A percentile compares a stretch with the other conserved stretches of the same genome.
Conservation (phyloP, 2,113 vertebrate genomes). For the Tragelaphus imberbis region DNA sequence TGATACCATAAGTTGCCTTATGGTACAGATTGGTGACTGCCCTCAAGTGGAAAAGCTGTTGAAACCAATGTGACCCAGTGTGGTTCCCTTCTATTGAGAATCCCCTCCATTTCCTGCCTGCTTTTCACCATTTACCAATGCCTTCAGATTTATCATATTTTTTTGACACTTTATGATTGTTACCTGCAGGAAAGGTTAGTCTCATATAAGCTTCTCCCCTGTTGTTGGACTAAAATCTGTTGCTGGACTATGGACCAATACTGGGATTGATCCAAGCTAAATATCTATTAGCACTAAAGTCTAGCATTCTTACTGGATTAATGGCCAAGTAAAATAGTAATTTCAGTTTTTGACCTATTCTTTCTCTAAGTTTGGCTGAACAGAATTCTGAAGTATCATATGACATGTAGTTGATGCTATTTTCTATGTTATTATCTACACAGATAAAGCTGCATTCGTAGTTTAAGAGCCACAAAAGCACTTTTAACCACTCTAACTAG, state of each 20-base stretch:
- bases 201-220: neutral
- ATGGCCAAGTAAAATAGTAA: neutral
- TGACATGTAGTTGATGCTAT: neutral
- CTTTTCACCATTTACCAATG: neutral
- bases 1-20: neutral
- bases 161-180: neutral
- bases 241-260: neutral
- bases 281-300: neutral
- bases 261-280: neutral
- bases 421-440: neutral
- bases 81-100: neutral
- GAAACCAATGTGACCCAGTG: neutral
- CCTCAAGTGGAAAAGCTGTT: neutral
- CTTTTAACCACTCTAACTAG: neutral
- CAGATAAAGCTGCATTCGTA: neutral
- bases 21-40: neutral
- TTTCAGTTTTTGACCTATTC: neutral
- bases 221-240: neutral
- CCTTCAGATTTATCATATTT: neutral
- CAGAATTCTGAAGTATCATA: neutral
- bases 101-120: neutral
- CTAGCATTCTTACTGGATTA: neutral
- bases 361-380: neutral
- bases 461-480: neutral
- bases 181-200: neutral